These are phyloP conservation scores for Anodontia alba DNA, from an alignment of 2,888 invertebrate species.

Conservation along the genomic window DNA sequence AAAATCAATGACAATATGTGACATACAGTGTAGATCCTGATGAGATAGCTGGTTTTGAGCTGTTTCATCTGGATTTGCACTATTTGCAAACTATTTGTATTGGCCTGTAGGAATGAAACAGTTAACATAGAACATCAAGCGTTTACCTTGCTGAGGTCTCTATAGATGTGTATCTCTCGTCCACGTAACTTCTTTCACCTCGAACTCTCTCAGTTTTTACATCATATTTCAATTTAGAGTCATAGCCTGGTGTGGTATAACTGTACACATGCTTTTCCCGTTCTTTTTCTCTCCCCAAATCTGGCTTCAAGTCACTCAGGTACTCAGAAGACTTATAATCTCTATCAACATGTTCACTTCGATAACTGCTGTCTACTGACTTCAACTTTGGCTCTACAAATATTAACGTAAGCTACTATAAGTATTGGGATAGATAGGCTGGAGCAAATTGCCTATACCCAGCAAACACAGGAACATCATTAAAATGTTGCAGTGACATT, in stretches of 20 bases:
- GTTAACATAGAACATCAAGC: too few species aligned
- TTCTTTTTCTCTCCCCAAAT: not conserved
- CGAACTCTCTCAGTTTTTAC: not conserved
- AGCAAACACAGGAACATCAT: too few species aligned
- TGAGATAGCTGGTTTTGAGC: too few species aligned
- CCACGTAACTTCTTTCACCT: not conserved
- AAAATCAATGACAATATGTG: too few species aligned
- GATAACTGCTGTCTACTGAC: constrained; percentile 42
- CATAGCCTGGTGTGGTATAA: constrained; percentile 12
- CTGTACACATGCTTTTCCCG: constrained; percentile 12
- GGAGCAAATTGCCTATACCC: too few species aligned
- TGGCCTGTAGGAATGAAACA: too few species aligned
- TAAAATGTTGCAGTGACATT: too few species aligned
- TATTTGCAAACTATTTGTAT: too few species aligned
- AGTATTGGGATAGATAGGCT: too few species aligned
- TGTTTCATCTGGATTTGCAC: too few species aligned
- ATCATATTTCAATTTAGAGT: not conserved
- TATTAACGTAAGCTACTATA: too few species aligned
- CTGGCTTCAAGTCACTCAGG: not conserved
- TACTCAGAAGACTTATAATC: not conserved
- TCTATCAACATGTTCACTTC: constrained; percentile 26
- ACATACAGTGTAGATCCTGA: too few species aligned
- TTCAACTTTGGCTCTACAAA: constrained; percentile 15
- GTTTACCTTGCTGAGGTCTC: constrained; percentile 1
- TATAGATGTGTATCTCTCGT: not conserved